Evolutionary conservation across 1,140 invertebrate genomes (phyloP), one percentile per base, ranked within the genome.

Genomic region (Aphis craccivora): DNA sequence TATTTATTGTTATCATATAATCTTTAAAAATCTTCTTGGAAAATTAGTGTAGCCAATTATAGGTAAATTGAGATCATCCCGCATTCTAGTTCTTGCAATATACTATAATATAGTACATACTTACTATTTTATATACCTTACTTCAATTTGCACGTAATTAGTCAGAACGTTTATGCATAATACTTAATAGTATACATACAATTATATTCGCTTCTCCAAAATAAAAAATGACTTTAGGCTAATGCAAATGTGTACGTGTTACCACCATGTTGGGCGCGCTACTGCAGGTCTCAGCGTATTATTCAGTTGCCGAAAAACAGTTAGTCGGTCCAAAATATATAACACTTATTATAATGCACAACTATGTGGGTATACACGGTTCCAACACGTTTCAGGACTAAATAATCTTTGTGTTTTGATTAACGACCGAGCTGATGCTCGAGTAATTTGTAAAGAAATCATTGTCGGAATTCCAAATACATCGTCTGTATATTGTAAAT

Each of bases 391-490:
- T 51, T 48, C 43, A 88, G 23, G n/a, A 88, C n/a, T n/a, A 30
- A 51, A 88, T 22, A 53, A 23, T 89, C 18, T 53, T 89, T 35
- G 87, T 89, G 14, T 90, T 60, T 90, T 90, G 88, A 90, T 90
- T 90, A 60, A 60, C 88, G 53, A 90, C 53, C 35, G 35, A 8
- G 40, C 53, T 60, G 88, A 60, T 90, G 51, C 30, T 90, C 55
- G 37, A 43, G 88, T 90, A 90, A 90, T 90, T 60, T 90, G 37
- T 90, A 40, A 90, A 90, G 53, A 60, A 90, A 90, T 40, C 35
- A 60, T 40, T 43, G 88, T 43, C 37, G 30, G n/a, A 89, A 53
- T 53, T 53, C 48, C 20, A 89, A 9, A 53, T 45, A 45, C 23
- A 45, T 25, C 40, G 25, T 35, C 30, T 51, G 14, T 53, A 89